These are phyloP conservation scores for Cryptocephalus moraei DNA, from an alignment of 2,888 invertebrate genomes.

Conservation along the genomic window DNA sequence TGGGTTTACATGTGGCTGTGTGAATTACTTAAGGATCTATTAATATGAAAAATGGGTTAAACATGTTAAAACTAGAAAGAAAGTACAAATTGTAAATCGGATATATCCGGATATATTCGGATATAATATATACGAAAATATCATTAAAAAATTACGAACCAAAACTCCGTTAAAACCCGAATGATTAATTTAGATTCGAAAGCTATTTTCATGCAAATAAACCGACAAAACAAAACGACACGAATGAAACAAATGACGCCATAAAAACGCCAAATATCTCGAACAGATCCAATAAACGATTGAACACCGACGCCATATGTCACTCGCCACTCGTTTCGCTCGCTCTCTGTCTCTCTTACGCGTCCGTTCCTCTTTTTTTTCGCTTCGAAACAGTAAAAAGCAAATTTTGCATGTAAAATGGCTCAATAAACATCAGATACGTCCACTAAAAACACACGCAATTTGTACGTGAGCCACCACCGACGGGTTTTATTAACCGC, in stretches of 20 bases:
- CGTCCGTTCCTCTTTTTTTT: slow-evolving; percentile 9
- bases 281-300: slow-evolving; percentile 11
- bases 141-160: too few species aligned
- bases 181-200: slow-evolving; percentile 5
- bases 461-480: slow-evolving; percentile 24
- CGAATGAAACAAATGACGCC: slow-evolving; percentile 6
- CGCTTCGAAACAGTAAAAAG: slow-evolving; percentile 24
- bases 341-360: neutral
- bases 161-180: neutral
- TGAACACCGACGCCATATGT: slow-evolving; percentile 9
- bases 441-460: slow-evolving; percentile 19
- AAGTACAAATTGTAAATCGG: too few species aligned
- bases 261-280: slow-evolving; percentile 12
- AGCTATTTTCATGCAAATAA: slow-evolving; percentile 6
- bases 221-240: slow-evolving; percentile 6
- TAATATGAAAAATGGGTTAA: too few species aligned
- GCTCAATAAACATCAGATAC: slow-evolving; percentile 28
- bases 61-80: too few species aligned
- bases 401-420: slow-evolving; percentile 31
- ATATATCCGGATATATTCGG: too few species aligned
- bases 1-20: too few species aligned
- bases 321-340: slow-evolving; percentile 1
- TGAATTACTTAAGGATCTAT: too few species aligned
- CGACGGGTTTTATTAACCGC: slow-evolving; percentile 5
- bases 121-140: too few species aligned